Base-by-base conservation (phyloP, 1,140 invertebrate genomes). In the Ectropis grisescens region DNA sequence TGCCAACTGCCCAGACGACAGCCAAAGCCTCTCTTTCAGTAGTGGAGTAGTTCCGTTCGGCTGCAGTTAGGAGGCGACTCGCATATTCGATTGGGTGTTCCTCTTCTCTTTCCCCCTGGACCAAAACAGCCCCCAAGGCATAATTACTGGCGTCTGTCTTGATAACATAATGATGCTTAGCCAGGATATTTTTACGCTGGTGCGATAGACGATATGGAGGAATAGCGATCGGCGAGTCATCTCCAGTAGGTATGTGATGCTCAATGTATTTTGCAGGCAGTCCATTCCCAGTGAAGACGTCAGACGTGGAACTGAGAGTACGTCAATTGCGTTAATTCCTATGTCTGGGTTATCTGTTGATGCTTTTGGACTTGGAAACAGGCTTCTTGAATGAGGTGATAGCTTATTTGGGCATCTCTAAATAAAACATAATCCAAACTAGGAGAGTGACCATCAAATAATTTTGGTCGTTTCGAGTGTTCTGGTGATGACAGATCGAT, bases 201-300 rank as follows among this genome's bases (percentile, higher is more conserved):
- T 38, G 39, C 10, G 54, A 47, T 6, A 52, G 7, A 9, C 54
- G 9, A 37, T 57, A 57, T 0, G 49, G 48, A 22, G 45, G 37
- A 7, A 47, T 43, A 0, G 45, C 37, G 15, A 52, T 47, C 0
- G 48, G 48, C 0, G 5, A 14, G 30, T 51, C 15, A 19, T 41
- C 23, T 7, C 29, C 30, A 2, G 37, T 40, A 7, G 4, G 4
- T 2, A 26, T 26, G 2, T 6, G 4, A 10, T 26, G 43, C 10
- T 26, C 24, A 2, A 10, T n/a, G 4, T 7, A 2, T 26, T 4
- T 26, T 10, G 10, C 10, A n/a, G 24, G 4, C 24, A 5, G 4
- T 4, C n/a, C n/a, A 10, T 26, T 26, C 10, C 16, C 16, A 19
- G 24, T 26, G 24, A 26, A 26, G 10, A 26, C 24, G 4, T 26